These are phyloP conservation scores for Araneus ventricosus DNA, from an alignment of 1,140 invertebrate genomes.

Conservation along the genomic window DNA sequence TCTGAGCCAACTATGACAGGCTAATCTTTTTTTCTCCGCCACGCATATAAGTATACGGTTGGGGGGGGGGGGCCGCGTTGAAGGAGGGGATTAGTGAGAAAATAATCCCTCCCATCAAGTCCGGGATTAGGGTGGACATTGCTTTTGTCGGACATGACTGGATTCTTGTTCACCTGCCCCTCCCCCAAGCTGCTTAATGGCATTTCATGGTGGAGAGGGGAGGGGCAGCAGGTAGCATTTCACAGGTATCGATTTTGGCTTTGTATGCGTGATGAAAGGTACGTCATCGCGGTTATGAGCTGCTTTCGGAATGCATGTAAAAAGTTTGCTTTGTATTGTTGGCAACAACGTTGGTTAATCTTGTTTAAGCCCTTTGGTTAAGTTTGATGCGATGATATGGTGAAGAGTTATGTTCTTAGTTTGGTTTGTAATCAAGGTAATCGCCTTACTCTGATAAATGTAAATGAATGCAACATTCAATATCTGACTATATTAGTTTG, in stretches of 20 bases:
- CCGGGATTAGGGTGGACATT: conserved; percentile 65
- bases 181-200: conserved; percentile 51
- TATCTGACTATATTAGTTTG: no score
- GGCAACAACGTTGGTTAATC: background rate
- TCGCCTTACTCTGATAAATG: no score
- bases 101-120: conserved; percentile 70
- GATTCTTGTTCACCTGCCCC: conserved; percentile 39
- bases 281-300: background rate
- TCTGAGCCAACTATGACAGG: background rate
- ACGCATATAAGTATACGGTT: background rate
- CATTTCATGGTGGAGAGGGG: conserved; percentile 4
- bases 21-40: background rate
- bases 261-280: background rate
- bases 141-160: conserved; percentile 70
- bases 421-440: no score
- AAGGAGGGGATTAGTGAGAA: conserved; percentile 56
- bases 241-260: conserved; percentile 46
- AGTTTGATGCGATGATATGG: no score
- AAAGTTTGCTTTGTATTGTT: background rate
- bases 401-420: no score
- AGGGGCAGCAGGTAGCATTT: background rate
- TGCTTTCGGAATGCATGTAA: background rate
- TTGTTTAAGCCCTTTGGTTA: no score
- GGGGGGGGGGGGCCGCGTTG: background rate
- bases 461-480: no score